A percentile compares a stretch with the other conserved stretches of the same genome.
These are phyloP conservation scores for Argynnis bischoffii DNA, from an alignment of 2,888 invertebrate genomes.

Conservation along the genomic window DNA sequence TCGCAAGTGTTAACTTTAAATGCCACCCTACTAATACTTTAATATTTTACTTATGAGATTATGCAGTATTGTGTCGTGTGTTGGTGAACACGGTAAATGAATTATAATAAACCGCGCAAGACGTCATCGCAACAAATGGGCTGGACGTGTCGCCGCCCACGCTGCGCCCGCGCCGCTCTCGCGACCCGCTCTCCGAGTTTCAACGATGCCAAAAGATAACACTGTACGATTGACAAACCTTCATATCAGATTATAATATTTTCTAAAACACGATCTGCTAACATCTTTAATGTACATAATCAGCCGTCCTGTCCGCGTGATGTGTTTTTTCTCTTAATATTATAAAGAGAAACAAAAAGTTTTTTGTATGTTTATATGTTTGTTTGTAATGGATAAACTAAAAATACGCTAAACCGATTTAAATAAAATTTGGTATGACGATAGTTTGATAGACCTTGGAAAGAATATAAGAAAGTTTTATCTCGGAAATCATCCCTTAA, in stretches of 20 bases:
- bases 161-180: conserved; percentile 45
- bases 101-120: conserved; percentile 75
- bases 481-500: too few relatives aligned
- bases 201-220: conserved; percentile 45
- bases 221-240: conserved; percentile 30
- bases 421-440: too few relatives aligned
- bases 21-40: conserved; percentile 27
- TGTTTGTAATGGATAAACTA: too few relatives aligned
- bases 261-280: conserved; percentile 14
- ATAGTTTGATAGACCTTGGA: too few relatives aligned
- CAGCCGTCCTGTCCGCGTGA: too few relatives aligned
- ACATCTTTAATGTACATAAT: too few relatives aligned
- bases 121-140: conserved; percentile 74
- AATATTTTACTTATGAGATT: conserved; percentile 33
- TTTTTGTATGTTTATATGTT: too few relatives aligned
- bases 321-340: too few relatives aligned
- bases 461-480: too few relatives aligned
- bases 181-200: conserved; percentile 39
- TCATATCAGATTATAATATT: conserved; percentile 25
- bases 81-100: conserved; percentile 72
- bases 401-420: too few relatives aligned
- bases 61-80: conserved; percentile 38
- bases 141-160: conserved; percentile 71
- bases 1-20: conserved; percentile 20
- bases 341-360: too few relatives aligned